These are phyloP conservation scores for Pygoscelis antarcticus DNA, from an alignment of 2,113 vertebrate species.

Conservation along the genomic window DNA sequence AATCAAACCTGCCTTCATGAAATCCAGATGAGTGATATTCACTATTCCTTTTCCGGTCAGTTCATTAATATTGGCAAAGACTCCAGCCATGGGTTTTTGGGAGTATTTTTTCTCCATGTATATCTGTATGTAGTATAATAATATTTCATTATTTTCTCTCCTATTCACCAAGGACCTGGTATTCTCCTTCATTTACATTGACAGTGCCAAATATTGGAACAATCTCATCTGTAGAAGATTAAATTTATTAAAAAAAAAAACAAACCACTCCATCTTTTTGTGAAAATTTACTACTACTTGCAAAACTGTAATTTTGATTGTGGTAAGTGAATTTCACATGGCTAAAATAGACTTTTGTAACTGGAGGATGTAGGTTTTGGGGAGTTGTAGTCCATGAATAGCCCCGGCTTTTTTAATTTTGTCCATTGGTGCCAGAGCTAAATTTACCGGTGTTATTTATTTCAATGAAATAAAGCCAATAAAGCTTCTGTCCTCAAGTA, in stretches of 20 bases:
- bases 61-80: neutral
- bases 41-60: neutral
- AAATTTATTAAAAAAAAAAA: neutral
- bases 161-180: neutral
- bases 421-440: neutral
- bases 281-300: neutral
- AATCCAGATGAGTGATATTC: constrained; percentile 11
- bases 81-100: neutral
- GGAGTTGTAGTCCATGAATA: neutral
- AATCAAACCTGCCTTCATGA: constrained; percentile 33
- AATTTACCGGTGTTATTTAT: neutral
- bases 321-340: neutral
- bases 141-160: neutral
- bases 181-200: neutral
- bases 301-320: neutral
- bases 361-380: neutral
- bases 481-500: neutral
- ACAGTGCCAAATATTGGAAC: neutral
- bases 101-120: neutral
- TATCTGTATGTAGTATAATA: neutral
- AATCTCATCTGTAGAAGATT: neutral
- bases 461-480: neutral
- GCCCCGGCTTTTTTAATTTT: neutral
- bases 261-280: neutral
- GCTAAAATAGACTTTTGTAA: neutral